Percentiles rank a stretch among this genome's conserved stretches.
These are phyloP conservation scores for Motacilla tschutschensis DNA, from an alignment of 2,113 vertebrate species.

Conservation along the genomic window DNA sequence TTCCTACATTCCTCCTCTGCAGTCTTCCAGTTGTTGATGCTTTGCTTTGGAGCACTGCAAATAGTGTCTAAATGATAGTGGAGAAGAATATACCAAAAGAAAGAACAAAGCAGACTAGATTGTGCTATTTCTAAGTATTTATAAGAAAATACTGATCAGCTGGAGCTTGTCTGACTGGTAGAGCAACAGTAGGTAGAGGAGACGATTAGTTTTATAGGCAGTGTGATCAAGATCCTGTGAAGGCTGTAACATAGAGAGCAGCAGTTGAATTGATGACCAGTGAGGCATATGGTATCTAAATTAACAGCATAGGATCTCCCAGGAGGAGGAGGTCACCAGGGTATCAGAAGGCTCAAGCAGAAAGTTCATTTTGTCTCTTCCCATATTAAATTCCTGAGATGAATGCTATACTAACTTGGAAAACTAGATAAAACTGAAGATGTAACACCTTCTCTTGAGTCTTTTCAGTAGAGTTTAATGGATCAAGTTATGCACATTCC, in stretches of 20 bases:
- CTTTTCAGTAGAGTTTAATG: background rate
- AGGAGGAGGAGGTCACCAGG: slow-evolving; percentile 13
- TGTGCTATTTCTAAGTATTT: background rate
- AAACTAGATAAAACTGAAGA: background rate
- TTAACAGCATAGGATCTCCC: slow-evolving; percentile 12
- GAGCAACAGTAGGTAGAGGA: background rate
- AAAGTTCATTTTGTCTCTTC: slow-evolving; percentile 25
- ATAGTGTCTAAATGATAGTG: background rate
- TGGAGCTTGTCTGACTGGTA: background rate
- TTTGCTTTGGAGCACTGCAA: background rate
- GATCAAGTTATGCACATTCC: background rate
- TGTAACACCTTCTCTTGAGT: background rate
- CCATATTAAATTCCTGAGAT: slow-evolving; percentile 21
- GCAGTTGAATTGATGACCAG: slow-evolving; percentile 12
- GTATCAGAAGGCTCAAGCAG: slow-evolving; percentile 13
- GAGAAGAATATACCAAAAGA: background rate
- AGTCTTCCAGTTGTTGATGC: background rate
- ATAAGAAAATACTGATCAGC: background rate
- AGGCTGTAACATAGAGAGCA: background rate
- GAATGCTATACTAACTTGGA: background rate
- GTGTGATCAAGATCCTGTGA: background rate
- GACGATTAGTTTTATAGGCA: background rate
- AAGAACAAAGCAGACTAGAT: background rate
- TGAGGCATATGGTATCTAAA: slow-evolving; percentile 45
- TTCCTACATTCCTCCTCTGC: background rate